These are phyloP conservation scores for Apocrypta bakeri DNA, from an alignment of 1,140 invertebrate species.

Conservation along the genomic window DNA sequence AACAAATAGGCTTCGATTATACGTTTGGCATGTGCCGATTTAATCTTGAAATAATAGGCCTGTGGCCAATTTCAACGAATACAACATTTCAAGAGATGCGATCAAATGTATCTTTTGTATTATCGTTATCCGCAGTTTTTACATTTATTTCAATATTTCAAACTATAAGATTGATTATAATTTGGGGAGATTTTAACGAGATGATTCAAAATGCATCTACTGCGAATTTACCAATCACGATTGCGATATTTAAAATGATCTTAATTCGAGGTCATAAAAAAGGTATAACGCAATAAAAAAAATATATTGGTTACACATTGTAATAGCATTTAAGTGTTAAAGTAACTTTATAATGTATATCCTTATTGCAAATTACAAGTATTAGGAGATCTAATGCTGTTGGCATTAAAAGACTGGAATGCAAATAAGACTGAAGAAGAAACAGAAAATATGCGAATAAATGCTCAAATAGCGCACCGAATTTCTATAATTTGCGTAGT, in stretches of 20 bases:
- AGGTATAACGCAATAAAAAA: conserved; percentile 31
- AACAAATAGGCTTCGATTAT: conserved; percentile 18
- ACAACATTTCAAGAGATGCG: neutral
- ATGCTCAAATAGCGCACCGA: conserved; percentile 3
- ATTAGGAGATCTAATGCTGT: neutral
- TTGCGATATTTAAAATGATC: conserved; percentile 36
- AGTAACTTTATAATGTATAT: neutral
- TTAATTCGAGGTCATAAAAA: conserved; percentile 31
- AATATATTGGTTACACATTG: no score
- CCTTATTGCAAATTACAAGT: neutral
- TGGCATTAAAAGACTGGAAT: conserved; percentile 28
- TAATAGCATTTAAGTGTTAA: no score
- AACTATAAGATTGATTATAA: conserved; percentile 39
- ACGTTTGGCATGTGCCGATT: conserved; percentile 27
- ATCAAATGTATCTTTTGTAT: neutral
- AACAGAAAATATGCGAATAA: conserved; percentile 13
- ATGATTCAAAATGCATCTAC: conserved; percentile 46
- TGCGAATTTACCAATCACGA: conserved; percentile 44
- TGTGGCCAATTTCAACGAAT: conserved; percentile 33
- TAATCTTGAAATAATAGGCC: conserved; percentile 32
- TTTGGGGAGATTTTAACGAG: conserved; percentile 46
- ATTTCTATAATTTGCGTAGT: neutral
- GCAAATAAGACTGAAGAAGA: neutral
- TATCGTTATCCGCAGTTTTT: conserved; percentile 25
- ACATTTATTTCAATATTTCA: conserved; percentile 38